These are phyloP conservation scores for Protonemura montana DNA, from an alignment of 2,888 invertebrate species.

Conservation along the genomic window DNA sequence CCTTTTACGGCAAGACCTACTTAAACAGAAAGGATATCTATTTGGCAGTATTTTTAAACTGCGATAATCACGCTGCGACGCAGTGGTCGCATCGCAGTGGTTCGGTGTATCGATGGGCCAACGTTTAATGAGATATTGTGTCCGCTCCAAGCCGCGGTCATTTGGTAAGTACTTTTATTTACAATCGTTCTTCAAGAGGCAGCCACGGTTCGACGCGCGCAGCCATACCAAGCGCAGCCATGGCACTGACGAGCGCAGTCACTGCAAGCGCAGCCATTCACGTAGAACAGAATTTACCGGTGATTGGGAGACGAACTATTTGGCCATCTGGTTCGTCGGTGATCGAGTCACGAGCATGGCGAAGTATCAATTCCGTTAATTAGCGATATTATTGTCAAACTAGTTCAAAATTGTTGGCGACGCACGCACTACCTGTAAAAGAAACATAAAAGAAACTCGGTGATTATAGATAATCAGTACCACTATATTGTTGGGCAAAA, in stretches of 20 bases:
- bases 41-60: background rate
- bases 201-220: background rate
- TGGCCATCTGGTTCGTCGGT: background rate
- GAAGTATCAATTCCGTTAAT: background rate
- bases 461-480: background rate
- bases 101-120: background rate
- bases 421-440: background rate
- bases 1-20: slow-evolving; percentile 5
- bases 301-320: background rate
- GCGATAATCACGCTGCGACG: background rate
- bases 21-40: background rate
- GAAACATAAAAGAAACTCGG: background rate
- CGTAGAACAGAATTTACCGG: background rate
- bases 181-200: background rate
- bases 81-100: background rate
- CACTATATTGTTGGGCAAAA: background rate
- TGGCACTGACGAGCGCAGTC: background rate
- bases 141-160: background rate
- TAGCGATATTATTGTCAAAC: slow-evolving; percentile 5
- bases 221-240: background rate
- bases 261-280: background rate
- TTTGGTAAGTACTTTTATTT: background rate
- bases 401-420: background rate
- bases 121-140: background rate
- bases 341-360: background rate